Evolutionary conservation across 2,888 invertebrate genomes (phyloP), one percentile per base, ranked within the genome.

Genomic region (Trichopria drosophilae): DNA sequence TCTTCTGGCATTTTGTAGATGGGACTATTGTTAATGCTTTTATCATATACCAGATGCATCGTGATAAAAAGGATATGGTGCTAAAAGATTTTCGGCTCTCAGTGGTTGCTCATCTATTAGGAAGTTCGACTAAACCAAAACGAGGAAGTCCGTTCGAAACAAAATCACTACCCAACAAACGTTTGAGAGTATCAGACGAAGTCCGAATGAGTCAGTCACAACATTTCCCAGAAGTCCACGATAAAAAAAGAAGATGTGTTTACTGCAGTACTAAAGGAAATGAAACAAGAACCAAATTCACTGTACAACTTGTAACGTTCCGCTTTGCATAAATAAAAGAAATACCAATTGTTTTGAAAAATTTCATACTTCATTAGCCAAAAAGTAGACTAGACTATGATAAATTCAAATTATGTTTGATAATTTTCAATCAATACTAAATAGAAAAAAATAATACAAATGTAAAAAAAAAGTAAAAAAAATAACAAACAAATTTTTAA

Each of bases 1-100:
- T 65, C 12, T 67, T 67, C 40, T 68, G 28, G 18, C 44, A 35
- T n/a, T 35, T 36, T 12, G 35, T 44, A 6, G 44, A 44, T 9
- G 36, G 34, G 19, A 35, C 26, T 3, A 1, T 44, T 26, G 26
- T 44, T 10, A 35, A 44, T 18, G 10, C 18, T 35, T 44, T 35
- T 26, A 36, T 44, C n/a, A 34, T 35, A 29, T 36, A 28, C 26
- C 15, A 18, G 10, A 7, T n/a, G 6, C 3, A n/a, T 6, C 35
- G 15, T 24, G 6, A 3, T 1, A 10, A 35, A 24, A 4, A 18
- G 15, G 7, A 34, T n/a, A 18, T 34, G 12, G 4, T 24, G 4
- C n/a, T 34, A 2, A 34, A 44, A 35, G 18, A 34, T 10, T 44
- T 44, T 37, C 9, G 20, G 22, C 29, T 37, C 15, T 28, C 37